Evolutionary conservation across 2,113 vertebrate genomes (phyloP), one percentile per base, ranked within the genome.

Genomic region (Ranitomeya imitator): DNA sequence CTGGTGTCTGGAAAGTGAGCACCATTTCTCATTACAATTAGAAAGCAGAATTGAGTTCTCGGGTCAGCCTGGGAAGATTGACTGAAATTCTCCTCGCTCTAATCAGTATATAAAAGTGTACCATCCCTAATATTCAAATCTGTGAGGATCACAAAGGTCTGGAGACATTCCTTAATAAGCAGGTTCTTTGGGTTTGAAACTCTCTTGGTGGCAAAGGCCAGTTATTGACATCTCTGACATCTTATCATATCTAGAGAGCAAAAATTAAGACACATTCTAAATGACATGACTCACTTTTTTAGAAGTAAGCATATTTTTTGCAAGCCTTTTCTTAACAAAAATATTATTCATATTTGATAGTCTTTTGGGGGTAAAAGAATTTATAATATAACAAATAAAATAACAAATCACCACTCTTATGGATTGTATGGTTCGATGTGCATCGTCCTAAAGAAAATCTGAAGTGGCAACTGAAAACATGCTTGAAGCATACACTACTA

Each of bases 41-140:
- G n/a, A 74, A n/a, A 76, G 45, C 12, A 83, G 71, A 83, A 82
- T 88, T 83, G 86, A 88, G 86, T 88, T 83, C 79, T 83, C 31
- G 69, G 86, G 86, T 88, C 80, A 88, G 74, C 61, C 57, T 57
- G 26, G n/a, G 11, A 55, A 71, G 57, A 73, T 61, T 73, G 54
- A 82, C 65, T 19, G 79, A 82, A 88, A 88, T 88, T 83, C 71
- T 76, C 80, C 14, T 52, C 13, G 59, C 37, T 83, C n/a, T 88
- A 88, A 83, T 88, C 86, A 83, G 57, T 37, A 88, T 83, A 59
- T 76, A 76, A 31, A 76, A 52, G 55, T 65, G 26, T 65, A 77
- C 77, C 69, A 88, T 83, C 69, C 59, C n/a, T 88, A 82, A 83
- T 88, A 88, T 88, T 77, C 19, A 76, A 65, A 37, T 76, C 57